Evolutionary conservation across 1,140 invertebrate genomes (phyloP).

Genomic region (Gyrodactylus bullatarudis): DNA sequence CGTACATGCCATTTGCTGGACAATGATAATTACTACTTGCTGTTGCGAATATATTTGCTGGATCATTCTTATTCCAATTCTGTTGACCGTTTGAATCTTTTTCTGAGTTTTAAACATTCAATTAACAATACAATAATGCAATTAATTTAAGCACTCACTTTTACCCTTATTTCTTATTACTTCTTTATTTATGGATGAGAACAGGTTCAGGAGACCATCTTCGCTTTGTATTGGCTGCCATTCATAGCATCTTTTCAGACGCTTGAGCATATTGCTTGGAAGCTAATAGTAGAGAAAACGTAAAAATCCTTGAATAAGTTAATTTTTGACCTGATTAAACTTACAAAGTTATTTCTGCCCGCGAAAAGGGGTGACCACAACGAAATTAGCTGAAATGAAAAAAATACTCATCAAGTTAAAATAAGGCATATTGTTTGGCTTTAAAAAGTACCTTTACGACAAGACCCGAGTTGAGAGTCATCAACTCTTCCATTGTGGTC

Average conservation of each 20-base stretch:
- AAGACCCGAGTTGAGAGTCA: not conserved
- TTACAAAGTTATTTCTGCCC: constrained; percentile 45
- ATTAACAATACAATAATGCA: not conserved
- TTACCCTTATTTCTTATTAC: not conserved
- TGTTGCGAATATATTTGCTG: not conserved
- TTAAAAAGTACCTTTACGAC: not conserved
- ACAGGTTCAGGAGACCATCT: constrained; percentile 4
- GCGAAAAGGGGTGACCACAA: constrained; percentile 50
- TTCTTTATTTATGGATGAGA: not conserved
- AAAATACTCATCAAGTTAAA: constrained; percentile 2
- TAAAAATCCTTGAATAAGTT: not conserved
- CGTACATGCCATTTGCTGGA: not conserved
- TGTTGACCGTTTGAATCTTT: not conserved
- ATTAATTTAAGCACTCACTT: not conserved
- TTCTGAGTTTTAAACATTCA: not conserved
- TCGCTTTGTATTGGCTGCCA: constrained; percentile 23
- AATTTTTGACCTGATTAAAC: too few species aligned
- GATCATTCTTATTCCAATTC: not conserved
- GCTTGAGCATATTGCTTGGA: constrained; percentile 49
- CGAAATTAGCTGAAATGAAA: constrained; percentile 22
- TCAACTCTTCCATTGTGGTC: constrained; percentile 1
- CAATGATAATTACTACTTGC: not conserved
- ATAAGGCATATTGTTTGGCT: not conserved
- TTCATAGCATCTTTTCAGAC: constrained; percentile 54
- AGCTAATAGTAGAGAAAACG: constrained; percentile 25